Conservation (phyloP, 64 coral and sea anemone genomes). For the Porites australiensis region DNA sequence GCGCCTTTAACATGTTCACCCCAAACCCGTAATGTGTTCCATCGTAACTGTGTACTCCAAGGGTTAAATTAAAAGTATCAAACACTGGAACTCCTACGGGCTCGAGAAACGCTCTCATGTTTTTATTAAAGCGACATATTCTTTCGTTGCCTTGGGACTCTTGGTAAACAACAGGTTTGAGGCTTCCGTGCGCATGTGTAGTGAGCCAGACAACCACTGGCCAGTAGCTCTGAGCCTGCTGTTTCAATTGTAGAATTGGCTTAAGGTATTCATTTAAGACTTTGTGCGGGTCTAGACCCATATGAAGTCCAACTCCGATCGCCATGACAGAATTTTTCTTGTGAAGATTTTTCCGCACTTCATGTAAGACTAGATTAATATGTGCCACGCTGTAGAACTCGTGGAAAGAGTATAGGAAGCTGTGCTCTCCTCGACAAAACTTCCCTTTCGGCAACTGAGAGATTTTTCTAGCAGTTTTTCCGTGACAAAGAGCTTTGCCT, state of each 20-base stretch:
- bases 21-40: slow-evolving; percentile 84
- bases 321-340: slow-evolving; percentile 57
- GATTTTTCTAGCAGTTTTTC: slow-evolving; percentile 18
- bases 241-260: slow-evolving; percentile 54
- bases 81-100: slow-evolving; percentile 45
- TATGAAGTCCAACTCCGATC: slow-evolving; percentile 69
- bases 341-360: slow-evolving; percentile 49
- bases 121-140: slow-evolving; percentile 46
- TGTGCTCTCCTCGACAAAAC: slow-evolving; percentile 53
- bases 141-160: slow-evolving; percentile 47
- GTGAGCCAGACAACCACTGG: slow-evolving; percentile 74
- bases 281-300: slow-evolving; percentile 33
- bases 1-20: slow-evolving; percentile 78
- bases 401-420: slow-evolving; percentile 59
- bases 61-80: slow-evolving; percentile 74
- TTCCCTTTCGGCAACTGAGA: slow-evolving; percentile 12
- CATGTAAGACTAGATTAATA: slow-evolving; percentile 8
- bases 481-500: slow-evolving; percentile 66
- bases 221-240: slow-evolving; percentile 42
- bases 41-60: slow-evolving; percentile 79
- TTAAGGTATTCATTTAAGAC: slow-evolving; percentile 33
- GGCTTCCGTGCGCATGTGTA: slow-evolving; percentile 71
- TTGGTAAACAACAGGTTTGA: slow-evolving; percentile 67
- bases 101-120: slow-evolving; percentile 60
- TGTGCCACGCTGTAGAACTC: slow-evolving; percentile 38